Evolutionary conservation across 2,888 invertebrate species (phyloP).

Genomic region (Euplagia quadripunctaria): DNA sequence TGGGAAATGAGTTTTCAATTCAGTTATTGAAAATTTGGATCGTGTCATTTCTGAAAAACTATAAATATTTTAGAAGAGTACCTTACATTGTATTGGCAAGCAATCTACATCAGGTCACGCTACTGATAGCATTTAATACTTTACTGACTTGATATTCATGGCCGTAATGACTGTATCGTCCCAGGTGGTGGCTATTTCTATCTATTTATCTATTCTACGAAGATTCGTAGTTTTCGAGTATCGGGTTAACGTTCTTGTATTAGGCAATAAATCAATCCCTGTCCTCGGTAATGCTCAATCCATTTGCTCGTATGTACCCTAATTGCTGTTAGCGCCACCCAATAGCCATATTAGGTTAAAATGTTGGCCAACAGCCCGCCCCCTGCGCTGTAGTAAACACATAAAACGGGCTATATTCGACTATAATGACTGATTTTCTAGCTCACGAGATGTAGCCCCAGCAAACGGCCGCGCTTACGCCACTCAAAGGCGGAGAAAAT

Average conservation of each 20-base stretch:
- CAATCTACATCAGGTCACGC: constrained; percentile 70
- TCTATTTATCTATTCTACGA: constrained; percentile 50
- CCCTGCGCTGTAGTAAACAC: constrained; percentile 57
- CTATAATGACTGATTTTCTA: constrained; percentile 86
- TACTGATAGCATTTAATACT: constrained; percentile 71
- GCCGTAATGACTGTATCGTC: constrained; percentile 77
- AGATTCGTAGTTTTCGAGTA: constrained; percentile 22
- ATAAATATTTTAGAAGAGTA: constrained; percentile 68
- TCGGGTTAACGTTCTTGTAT: constrained; percentile 58
- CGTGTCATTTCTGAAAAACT: constrained; percentile 61
- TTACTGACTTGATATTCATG: constrained; percentile 61
- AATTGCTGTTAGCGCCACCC: constrained; percentile 86
- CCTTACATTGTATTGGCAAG: constrained; percentile 62
- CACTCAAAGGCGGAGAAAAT: constrained; percentile 88
- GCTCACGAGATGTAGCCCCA: constrained; percentile 83
- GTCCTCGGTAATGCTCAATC: constrained; percentile 85
- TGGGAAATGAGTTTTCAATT: constrained; percentile 67
- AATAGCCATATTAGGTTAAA: constrained; percentile 82
- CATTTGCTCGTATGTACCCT: constrained; percentile 84
- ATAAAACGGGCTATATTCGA: constrained; percentile 73
- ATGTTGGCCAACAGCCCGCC: constrained; percentile 69
- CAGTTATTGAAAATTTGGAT: constrained; percentile 63
- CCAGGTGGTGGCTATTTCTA: constrained; percentile 55
- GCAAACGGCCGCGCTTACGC: constrained; percentile 86
- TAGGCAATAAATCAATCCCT: constrained; percentile 84